A percentile compares a stretch with the other conserved stretches of the same genome.
These are phyloP conservation scores for Lumbricus terrestris DNA, from an alignment of 2,888 invertebrate genomes.

Conservation along the genomic window DNA sequence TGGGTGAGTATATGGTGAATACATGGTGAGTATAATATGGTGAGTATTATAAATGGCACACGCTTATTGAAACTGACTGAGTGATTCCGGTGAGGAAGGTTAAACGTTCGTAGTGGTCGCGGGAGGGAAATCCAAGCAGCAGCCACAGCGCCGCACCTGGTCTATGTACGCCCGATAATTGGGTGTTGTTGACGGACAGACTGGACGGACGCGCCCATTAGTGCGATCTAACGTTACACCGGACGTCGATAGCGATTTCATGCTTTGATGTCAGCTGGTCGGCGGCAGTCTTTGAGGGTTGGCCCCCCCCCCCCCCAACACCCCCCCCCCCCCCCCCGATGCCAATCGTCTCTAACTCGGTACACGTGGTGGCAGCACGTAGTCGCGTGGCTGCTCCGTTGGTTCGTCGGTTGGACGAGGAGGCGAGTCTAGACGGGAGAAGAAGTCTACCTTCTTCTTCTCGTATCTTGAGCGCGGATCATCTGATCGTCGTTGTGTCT, in stretches of 20 bases:
- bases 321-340: too few relatives aligned
- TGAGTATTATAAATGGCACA: too few relatives aligned
- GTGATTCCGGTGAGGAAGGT: conserved; percentile 3
- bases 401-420: background rate
- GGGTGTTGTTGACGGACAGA: background rate
- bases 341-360: background rate
- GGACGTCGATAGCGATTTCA: background rate
- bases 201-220: background rate
- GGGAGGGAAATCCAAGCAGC: background rate
- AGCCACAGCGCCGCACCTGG: background rate
- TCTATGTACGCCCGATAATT: background rate
- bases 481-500: too few relatives aligned
- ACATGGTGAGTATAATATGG: too few relatives aligned
- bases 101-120: background rate
- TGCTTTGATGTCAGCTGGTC: background rate
- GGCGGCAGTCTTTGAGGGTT: background rate
- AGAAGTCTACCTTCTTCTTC: too few relatives aligned
- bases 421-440: background rate
- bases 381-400: too few relatives aligned
- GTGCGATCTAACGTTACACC: background rate
- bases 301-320: too few relatives aligned
- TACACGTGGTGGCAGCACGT: background rate
- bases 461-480: background rate
- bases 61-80: too few relatives aligned
- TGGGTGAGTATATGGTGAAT: too few relatives aligned